Conservation (phyloP, 1,140 invertebrate genomes). For the Nasonia longicornis region DNA sequence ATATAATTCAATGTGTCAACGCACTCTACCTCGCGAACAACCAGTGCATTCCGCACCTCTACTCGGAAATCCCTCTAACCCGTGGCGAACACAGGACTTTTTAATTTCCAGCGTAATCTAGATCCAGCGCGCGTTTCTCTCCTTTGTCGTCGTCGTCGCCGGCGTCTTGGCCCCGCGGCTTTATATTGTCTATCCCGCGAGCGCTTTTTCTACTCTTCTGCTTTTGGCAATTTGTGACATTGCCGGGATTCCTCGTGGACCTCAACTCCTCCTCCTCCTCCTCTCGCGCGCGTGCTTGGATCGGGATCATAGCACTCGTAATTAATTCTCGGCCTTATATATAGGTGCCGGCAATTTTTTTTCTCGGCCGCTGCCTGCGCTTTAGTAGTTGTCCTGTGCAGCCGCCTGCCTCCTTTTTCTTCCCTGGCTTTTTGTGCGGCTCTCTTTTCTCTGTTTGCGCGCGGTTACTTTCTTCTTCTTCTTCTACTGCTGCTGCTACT, state of each 20-base stretch:
- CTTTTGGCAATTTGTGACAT: conserved; percentile 48
- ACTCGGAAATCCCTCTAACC: neutral
- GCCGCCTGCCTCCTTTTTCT: conserved; percentile 17
- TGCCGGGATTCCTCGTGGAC: conserved; percentile 24
- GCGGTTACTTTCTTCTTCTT: conserved; percentile 40
- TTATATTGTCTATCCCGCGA: conserved; percentile 33
- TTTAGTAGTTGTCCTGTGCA: conserved; percentile 5
- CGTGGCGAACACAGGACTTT: conserved; percentile 1
- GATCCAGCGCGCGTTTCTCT: neutral
- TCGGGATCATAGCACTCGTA: conserved; percentile 43
- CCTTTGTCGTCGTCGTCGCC: neutral
- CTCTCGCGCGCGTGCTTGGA: neutral
- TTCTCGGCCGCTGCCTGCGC: neutral
- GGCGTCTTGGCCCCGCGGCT: conserved; percentile 24
- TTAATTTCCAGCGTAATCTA: conserved; percentile 40
- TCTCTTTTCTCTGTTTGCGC: neutral
- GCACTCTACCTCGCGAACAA: neutral
- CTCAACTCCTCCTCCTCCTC: no score
- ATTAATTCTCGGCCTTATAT: conserved; percentile 43
- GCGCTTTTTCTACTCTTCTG: conserved; percentile 20
- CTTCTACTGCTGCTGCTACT: neutral
- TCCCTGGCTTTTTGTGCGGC: neutral
- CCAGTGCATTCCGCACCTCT: no score
- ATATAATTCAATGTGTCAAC: no score
- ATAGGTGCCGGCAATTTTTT: conserved; percentile 38